Base-by-base conservation (phyloP, 2,113 vertebrate genomes). In the Jacana jacana region DNA sequence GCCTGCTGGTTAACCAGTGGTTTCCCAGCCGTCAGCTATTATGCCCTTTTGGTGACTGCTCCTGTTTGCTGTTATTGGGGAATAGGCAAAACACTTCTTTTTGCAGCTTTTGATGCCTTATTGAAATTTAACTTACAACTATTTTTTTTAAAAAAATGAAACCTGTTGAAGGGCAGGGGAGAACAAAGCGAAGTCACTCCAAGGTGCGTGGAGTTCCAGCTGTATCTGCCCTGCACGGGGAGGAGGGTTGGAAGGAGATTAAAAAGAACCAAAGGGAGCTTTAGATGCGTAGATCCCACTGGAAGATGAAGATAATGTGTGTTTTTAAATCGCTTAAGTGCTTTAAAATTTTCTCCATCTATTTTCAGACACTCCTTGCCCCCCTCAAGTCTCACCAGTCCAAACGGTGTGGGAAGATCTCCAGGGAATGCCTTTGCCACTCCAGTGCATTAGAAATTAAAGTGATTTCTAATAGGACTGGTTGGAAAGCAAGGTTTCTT, bases 21-120 rank as follows among this genome's bases (percentile, higher is more conserved):
- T 84, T 84, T 85, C 51, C 42, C 10, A 81, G 19, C 37, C 48
- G 28, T 75, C 10, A 48, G 11, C 28, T n/a, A 11, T 55, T 44
- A 25, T 7, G 12, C n/a, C 16, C 11, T 55, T 77, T 44, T n/a
- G 17, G 20, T 37, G 4, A 16, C 54, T 37, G 49, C 55, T 79
- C 12, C 20, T 58, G 72, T 60, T 49, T 65, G 9, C 46, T 7
- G 0, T 51, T 51, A 6, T 35, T 79, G 71, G 15, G 40, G 33
- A 64, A 24, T n/a, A 40, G 72, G 79, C 7, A 70, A 44, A n/a
- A 8, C 1, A 6, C 1, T 1, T 46, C 7, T 42, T 58, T 60
- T 64, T 44, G 1, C 6, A 30, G 17, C 6, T 11, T 44, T 40
- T 52, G n/a, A 6, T 10, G 2, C 6, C 0, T 30, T 57, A 55